phyloP scores from a whole-genome alignment of 2,113 vertebrate genomes.

The Podarcis raffonei region DNA sequence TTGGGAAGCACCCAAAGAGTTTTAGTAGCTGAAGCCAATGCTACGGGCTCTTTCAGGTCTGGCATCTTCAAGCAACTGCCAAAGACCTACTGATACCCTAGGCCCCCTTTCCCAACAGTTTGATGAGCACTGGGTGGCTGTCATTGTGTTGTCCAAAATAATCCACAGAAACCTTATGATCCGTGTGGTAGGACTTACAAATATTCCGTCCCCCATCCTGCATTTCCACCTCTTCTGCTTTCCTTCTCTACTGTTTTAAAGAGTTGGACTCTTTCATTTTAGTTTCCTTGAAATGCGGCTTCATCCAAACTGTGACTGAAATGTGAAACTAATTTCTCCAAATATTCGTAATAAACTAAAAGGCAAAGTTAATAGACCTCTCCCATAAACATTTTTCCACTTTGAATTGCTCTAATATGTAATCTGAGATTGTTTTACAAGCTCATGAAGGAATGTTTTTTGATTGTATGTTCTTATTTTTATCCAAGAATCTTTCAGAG shows the following conservation, averaged over 20 bases:
- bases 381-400: not conserved
- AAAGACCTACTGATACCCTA: too few relatives aligned
- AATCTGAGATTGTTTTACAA: conserved; percentile 17
- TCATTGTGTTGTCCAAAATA: too few relatives aligned
- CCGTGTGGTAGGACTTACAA: too few relatives aligned
- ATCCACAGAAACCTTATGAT: too few relatives aligned
- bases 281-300: not conserved
- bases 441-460: not conserved
- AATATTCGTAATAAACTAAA: conserved; percentile 18
- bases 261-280: not conserved
- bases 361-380: not conserved
- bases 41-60: too few relatives aligned
- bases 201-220: too few relatives aligned
- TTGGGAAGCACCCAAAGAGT: too few relatives aligned
- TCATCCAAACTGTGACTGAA: conserved; percentile 36
- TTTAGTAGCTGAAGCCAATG: too few relatives aligned
- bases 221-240: not conserved
- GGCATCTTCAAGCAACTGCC: too few relatives aligned
- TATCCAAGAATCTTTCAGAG: conserved; percentile 1
- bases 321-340: not conserved
- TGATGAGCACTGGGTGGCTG: too few relatives aligned
- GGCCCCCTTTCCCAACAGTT: too few relatives aligned
- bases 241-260: not conserved
- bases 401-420: not conserved
- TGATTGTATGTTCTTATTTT: not conserved